Base-by-base conservation (phyloP, 2,797 vertebrate species). In the Onychomys leucogaster region DNA sequence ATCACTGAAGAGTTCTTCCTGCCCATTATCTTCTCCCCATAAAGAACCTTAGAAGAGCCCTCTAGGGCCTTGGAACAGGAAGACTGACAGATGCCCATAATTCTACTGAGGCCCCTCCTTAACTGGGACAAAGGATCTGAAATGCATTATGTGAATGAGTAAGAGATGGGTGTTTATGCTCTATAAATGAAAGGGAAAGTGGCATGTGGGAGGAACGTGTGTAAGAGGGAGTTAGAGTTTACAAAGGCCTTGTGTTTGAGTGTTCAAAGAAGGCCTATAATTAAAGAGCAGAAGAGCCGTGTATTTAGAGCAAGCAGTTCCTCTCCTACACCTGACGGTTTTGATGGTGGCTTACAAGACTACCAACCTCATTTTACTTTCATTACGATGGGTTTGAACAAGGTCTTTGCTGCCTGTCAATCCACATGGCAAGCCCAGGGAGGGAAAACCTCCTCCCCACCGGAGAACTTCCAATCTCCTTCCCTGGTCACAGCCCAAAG, bases 181-280 rank as follows among this genome's bases (percentile, higher is more conserved):
- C 78, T 90, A 11, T 61, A 90, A 94, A 77, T 78, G 93, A 96
- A 96, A 94, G 93, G 27, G 67, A 90, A 59, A 55, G 55, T 76
- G 61, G 29, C 80, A 7, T 57, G 21, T 2, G 67, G 83, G 69
- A 78, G 21, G 77, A 37, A 16, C 21, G 77, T 86, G 77, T 78
- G 73, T 46, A 59, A 71, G 63, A 46, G 27, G n/a, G 55, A 93
- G 57, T 91, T 89, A 91, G 75, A 23, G 41, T 77, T 80, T 78
- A 92, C 92, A 96, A 96, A 97, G 61, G 81, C 84, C n/a, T 65
- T 73, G 37, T 96, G 82, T 95, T 59, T 96, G 75, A 81, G 76
- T 90, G 46, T 87, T 92, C 77, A 11, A 90, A 94, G 81, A 57
- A 46, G 71, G 63, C 71, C 52, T 57, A 1, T 89, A 77, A 94